A percentile compares a stretch with the other conserved stretches of the same genome.
These are phyloP conservation scores for Andricus curvator DNA, from an alignment of 2,888 invertebrate genomes.

Conservation along the genomic window DNA sequence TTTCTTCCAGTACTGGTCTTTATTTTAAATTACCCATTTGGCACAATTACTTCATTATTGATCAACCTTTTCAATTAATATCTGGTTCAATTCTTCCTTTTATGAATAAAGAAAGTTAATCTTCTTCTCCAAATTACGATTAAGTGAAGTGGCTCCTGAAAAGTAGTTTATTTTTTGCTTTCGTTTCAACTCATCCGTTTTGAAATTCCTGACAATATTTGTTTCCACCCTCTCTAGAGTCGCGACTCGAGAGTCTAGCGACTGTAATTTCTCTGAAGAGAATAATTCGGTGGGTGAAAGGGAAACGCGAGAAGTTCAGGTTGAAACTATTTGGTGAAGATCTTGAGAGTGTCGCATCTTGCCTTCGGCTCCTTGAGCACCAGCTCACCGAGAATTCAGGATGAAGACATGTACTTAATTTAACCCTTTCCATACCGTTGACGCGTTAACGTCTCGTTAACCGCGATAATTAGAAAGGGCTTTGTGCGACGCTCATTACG, in stretches of 20 bases:
- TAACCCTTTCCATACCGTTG: conserved; percentile 47
- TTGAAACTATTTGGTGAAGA: conserved; percentile 36
- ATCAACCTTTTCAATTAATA: too few relatives aligned
- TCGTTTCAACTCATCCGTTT: neutral
- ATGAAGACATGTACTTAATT: conserved; percentile 50
- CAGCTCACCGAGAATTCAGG: conserved; percentile 40
- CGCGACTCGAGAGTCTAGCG: neutral
- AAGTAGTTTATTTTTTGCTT: neutral
- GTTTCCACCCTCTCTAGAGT: neutral
- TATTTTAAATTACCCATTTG: too few relatives aligned
- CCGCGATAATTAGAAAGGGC: conserved; percentile 58
- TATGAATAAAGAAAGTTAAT: neutral
- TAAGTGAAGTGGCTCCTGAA: neutral
- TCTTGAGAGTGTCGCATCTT: conserved; percentile 40
- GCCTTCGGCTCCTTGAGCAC: conserved; percentile 45
- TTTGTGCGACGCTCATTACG: conserved; percentile 49
- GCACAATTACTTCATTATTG: too few relatives aligned
- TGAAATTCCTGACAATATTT: neutral
- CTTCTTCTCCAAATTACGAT: neutral
- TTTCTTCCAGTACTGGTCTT: too few relatives aligned
- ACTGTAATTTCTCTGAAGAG: conserved; percentile 13
- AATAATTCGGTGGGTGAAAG: conserved; percentile 26
- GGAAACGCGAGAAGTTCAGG: conserved; percentile 35
- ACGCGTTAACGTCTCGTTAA: conserved; percentile 58
- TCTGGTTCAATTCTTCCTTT: neutral